A percentile compares a stretch with the other conserved stretches of the same genome.
phyloP scores from a whole-genome alignment of 2,888 invertebrate genomes.

The Mythimna pallens region DNA sequence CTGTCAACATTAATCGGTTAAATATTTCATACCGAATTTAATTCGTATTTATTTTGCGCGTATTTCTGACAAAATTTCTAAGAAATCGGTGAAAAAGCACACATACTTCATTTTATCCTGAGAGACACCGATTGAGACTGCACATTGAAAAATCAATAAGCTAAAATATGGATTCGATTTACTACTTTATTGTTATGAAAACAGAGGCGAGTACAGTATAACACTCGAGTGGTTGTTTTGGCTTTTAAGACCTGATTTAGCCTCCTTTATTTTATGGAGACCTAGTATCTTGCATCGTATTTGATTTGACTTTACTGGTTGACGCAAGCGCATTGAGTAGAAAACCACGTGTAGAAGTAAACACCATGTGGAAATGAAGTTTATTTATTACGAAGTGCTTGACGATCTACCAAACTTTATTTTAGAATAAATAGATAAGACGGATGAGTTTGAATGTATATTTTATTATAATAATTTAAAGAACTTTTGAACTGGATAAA shows the following conservation, averaged over 20 bases:
- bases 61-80: constrained; percentile 9
- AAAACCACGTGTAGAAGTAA: not conserved
- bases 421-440: not conserved
- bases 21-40: not conserved
- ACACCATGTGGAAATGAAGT: not conserved
- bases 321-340: not conserved
- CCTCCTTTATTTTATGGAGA: constrained; percentile 21
- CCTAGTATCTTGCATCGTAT: constrained; percentile 44
- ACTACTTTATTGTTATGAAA: not conserved
- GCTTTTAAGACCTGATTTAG: constrained; percentile 6
- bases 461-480: too few relatives aligned
- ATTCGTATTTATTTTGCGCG: too few relatives aligned
- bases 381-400: not conserved
- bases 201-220: not conserved
- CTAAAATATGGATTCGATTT: not conserved
- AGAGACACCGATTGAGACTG: not conserved
- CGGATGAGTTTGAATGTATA: too few relatives aligned
- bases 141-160: not conserved
- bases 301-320: not conserved
- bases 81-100: constrained; percentile 5
- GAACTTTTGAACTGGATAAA: too few relatives aligned
- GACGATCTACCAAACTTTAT: not conserved
- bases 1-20: too few relatives aligned
- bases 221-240: not conserved
- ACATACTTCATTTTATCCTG: not conserved